Conservation (phyloP, 2,113 vertebrate species). For the Gnathonemus echidnorhynchus region DNA sequence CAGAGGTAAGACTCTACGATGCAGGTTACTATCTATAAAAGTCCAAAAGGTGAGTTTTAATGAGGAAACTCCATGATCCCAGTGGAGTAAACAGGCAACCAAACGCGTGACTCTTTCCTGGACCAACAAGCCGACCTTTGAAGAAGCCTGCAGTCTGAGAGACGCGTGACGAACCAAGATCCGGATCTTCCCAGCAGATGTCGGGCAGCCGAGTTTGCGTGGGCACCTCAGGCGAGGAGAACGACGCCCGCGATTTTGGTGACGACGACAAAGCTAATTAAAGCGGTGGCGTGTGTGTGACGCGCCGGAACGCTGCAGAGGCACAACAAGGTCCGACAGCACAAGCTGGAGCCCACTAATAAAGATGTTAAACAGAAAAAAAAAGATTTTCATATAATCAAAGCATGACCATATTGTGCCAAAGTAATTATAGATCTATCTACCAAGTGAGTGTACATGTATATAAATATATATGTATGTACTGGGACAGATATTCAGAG, state of each 20-base stretch:
- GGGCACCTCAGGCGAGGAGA: constrained; percentile 11
- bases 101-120: background rate
- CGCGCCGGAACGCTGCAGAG: background rate
- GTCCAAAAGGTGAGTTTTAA: background rate
- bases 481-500: background rate
- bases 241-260: background rate
- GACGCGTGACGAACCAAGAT: background rate
- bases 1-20: background rate
- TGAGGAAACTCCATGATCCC: background rate
- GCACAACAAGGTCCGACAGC: constrained; percentile 17
- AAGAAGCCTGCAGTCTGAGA: background rate
- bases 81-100: background rate
- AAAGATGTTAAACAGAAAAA: constrained; percentile 21
- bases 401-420: constrained; percentile 15
- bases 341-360: constrained; percentile 16
- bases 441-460: background rate
- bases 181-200: background rate
- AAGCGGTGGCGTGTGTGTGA: background rate
- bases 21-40: background rate
- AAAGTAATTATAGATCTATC: constrained; percentile 2
- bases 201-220: constrained; percentile 1
- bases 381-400: constrained; percentile 18
- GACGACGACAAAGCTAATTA: constrained; percentile 22
- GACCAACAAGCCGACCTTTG: background rate
- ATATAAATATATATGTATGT: background rate